These are phyloP conservation scores for Chloebia gouldiae DNA, from an alignment of 2,113 vertebrate genomes.

Conservation along the genomic window DNA sequence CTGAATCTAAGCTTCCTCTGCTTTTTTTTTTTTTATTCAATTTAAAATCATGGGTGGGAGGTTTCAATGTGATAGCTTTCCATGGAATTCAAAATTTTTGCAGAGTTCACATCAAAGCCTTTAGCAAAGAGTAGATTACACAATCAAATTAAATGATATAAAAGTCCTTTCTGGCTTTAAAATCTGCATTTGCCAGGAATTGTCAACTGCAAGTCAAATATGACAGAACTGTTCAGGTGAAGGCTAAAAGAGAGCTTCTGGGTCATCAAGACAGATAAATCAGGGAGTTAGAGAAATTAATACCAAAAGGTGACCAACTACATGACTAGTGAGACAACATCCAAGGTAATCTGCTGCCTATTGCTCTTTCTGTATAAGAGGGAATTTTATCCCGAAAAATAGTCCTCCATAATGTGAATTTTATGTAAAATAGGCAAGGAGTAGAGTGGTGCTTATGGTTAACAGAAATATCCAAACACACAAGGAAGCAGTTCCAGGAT, in stretches of 20 bases:
- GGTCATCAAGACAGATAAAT: neutral
- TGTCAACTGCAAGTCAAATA: neutral
- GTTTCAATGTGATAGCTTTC: neutral
- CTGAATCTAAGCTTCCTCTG: neutral
- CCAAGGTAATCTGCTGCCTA: neutral
- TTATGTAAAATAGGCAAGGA: neutral
- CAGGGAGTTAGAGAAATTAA: neutral
- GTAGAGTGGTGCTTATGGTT: neutral
- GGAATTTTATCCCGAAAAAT: neutral
- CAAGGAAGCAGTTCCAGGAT: neutral
- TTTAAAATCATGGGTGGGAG: neutral
- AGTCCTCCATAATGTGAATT: neutral
- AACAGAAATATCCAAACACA: neutral
- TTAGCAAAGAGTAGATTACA: neutral
- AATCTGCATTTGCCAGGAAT: neutral
- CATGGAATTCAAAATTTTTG: neutral
- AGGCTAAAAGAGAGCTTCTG: neutral
- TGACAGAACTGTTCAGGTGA: neutral
- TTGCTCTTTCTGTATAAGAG: neutral
- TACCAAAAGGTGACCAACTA: neutral
- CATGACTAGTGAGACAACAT: neutral
- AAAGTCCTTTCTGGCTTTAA: neutral
- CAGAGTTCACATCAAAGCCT: neutral
- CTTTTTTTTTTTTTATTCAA: neutral
- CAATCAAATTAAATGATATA: neutral